Base-by-base conservation (phyloP, 2,888 invertebrate genomes). In the Artemia sp. region DNA sequence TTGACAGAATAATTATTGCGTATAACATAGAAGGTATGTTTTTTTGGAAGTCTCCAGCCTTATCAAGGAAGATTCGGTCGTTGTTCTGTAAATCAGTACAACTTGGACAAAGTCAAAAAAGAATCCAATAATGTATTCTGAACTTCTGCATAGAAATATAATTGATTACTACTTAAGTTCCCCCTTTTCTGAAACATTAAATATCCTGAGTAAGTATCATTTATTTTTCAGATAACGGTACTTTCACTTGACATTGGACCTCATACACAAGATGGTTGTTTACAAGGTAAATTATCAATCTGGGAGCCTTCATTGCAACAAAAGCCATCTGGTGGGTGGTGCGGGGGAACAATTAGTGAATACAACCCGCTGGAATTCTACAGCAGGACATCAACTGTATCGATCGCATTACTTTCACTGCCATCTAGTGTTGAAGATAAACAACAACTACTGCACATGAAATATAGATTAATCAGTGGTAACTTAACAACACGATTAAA, bases 231-330 rank as follows among this genome's bases (percentile, higher is more conserved):
- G 64, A 24, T 58, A 10, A 19, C 64, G 24, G 12, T 58, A 10
- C 24, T 58, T 24, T n/a, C 64, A n/a, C 64, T 58, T n/a, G 11
- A 58, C 64, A 24, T 58, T 58, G 64, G 64, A 19, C 64, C 64
- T 24, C 64, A 58, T 24, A 19, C 64, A 58, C 24, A n/a, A 19
- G 64, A 58, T 19, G 64, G 64, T 19, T 58, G 64, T 24, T 24
- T 19, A 58, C 64, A 58, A 24, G 64, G 64, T 19, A 9, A 19
- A 19, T 24, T 58, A 24, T 24, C 14, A 58, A 58, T 58, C 11
- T 58, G 64, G 64, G 64, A 58, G 24, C 64, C 64, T 19, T 24
- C n/a, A 58, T 24, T 58, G 10, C 64, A 58, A 11, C n/a, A 58
- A 19, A n/a, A 58, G n/a, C 24, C 64, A 9, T 19, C 64, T 58